phyloP scores from a whole-genome alignment of 2,888 invertebrate genomes.

The Rhynchonema sp. region DNA sequence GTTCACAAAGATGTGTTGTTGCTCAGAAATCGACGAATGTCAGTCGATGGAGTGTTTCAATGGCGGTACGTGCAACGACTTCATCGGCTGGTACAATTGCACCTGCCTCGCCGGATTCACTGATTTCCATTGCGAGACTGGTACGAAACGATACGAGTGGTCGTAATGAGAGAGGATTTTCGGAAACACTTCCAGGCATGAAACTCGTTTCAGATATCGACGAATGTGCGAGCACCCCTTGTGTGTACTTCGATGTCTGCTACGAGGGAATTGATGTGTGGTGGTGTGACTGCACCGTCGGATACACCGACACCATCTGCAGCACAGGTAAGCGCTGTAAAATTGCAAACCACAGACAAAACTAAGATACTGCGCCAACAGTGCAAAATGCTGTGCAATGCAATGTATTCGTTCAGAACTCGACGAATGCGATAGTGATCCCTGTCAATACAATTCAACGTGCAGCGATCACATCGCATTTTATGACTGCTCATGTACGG shows the following conservation, averaged over 20 bases:
- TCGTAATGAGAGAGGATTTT: too few relatives aligned
- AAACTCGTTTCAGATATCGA: constrained; percentile 3
- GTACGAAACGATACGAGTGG: constrained; percentile 31
- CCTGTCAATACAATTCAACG: not conserved
- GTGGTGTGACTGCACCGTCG: not conserved
- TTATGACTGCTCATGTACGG: not conserved
- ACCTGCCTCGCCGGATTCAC: constrained; percentile 73
- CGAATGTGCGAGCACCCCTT: constrained; percentile 1
- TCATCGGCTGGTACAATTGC: constrained; percentile 33
- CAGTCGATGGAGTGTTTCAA: not conserved
- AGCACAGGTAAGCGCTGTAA: not conserved
- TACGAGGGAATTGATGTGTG: not conserved
- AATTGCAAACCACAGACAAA: too few relatives aligned
- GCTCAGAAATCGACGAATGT: not conserved
- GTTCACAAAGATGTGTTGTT: too few relatives aligned
- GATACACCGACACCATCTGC: not conserved
- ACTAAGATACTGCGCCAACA: too few relatives aligned
- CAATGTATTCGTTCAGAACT: not conserved
- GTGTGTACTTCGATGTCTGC: not conserved
- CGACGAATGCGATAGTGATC: not conserved
- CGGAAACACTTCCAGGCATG: too few relatives aligned
- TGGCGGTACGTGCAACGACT: not conserved
- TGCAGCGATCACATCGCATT: not conserved
- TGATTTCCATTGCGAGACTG: constrained; percentile 72
- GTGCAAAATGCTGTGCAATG: not conserved